These are phyloP conservation scores for Pyrocephalus nanus DNA, from an alignment of 2,797 vertebrate species.

Conservation along the genomic window DNA sequence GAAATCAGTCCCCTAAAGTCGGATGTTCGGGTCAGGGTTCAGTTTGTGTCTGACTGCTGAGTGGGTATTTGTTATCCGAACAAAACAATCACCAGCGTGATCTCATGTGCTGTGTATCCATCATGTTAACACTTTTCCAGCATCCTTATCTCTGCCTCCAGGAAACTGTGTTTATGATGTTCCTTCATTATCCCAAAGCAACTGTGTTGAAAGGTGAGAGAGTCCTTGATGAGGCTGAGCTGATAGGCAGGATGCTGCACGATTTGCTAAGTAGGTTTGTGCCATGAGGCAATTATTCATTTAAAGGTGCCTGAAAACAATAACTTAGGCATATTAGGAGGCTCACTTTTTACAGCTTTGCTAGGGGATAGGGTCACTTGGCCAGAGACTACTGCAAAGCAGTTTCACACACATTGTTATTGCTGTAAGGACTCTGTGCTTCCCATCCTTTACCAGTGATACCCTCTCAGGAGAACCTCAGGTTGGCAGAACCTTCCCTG, in stretches of 20 bases:
- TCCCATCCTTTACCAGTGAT: neutral
- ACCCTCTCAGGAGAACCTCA: neutral
- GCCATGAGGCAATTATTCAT: neutral
- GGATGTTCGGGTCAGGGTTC: constrained; percentile 37
- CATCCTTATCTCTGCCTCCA: constrained; percentile 60
- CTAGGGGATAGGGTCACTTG: neutral
- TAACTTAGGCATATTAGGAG: neutral
- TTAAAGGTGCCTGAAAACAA: neutral
- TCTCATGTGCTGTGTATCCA: constrained; percentile 43
- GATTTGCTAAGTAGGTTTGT: neutral
- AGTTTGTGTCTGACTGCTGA: constrained; percentile 36
- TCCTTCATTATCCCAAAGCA: constrained; percentile 59
- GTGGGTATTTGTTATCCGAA: constrained; percentile 21
- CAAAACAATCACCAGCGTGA: constrained; percentile 9
- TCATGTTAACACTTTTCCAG: constrained; percentile 58
- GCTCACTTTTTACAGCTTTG: neutral
- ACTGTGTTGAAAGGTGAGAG: constrained; percentile 56
- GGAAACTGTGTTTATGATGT: constrained; percentile 51
- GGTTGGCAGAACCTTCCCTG: neutral
- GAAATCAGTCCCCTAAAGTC: neutral
- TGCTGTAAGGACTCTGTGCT: neutral
- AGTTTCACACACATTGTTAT: neutral
- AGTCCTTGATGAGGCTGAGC: constrained; percentile 55
- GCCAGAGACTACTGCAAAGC: neutral
- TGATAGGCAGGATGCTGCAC: neutral